Evolutionary conservation across 2,113 vertebrate species (phyloP).

Genomic region (Potamarius usumacintae): DNA sequence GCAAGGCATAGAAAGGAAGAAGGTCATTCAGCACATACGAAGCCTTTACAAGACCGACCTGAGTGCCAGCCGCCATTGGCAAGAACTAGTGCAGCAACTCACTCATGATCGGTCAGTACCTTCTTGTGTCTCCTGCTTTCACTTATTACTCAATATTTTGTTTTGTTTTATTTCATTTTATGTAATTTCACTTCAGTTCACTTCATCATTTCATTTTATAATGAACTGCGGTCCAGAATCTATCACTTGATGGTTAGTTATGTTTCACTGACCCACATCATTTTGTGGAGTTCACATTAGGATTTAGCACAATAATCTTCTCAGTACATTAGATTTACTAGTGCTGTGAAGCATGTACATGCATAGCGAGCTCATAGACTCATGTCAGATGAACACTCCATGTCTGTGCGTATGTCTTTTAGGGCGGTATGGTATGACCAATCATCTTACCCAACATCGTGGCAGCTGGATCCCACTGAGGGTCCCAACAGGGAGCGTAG

Average conservation of each 20-base stretch:
- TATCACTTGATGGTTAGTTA: neutral
- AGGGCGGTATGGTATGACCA: constrained; percentile 95
- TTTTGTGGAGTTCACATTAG: neutral
- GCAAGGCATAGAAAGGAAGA: constrained; percentile 96
- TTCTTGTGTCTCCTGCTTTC: neutral
- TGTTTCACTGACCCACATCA: neutral
- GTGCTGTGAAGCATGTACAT: neutral
- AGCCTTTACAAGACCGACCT: constrained; percentile 91
- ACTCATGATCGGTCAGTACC: constrained; percentile 85
- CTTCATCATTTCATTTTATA: neutral
- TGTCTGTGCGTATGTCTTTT: constrained; percentile 39
- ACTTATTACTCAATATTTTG: neutral
- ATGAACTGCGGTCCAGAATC: neutral
- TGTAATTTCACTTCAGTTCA: neutral
- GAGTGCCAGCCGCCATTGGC: constrained; percentile 94
- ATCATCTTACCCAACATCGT: constrained; percentile 89
- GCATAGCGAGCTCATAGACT: neutral
- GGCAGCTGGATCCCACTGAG: constrained; percentile 96
- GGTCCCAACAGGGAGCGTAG: constrained; percentile 93
- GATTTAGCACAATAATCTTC: neutral
- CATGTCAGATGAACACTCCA: neutral
- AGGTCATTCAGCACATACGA: constrained; percentile 95
- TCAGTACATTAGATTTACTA: neutral
- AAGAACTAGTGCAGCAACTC: constrained; percentile 93
- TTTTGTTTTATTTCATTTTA: neutral